These are phyloP conservation scores for Synergus laeviventris DNA, from an alignment of 2,888 invertebrate species.

Conservation along the genomic window DNA sequence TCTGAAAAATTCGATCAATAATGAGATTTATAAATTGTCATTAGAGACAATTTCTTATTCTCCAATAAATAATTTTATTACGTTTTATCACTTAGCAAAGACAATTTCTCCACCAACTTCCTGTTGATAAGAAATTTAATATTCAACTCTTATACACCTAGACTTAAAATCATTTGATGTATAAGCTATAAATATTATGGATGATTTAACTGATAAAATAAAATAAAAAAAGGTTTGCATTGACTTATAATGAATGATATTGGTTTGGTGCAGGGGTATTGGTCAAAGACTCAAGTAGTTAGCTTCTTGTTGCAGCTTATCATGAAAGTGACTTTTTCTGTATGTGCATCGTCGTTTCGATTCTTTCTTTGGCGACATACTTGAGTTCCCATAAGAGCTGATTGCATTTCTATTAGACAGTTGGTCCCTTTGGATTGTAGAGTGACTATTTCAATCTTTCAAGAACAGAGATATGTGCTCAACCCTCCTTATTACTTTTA, in stretches of 20 bases:
- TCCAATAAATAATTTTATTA: too few species aligned
- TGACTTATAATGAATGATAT: constrained; percentile 1
- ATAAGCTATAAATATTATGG: neutral
- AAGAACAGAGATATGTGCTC: constrained; percentile 13
- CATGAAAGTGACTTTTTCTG: constrained; percentile 8
- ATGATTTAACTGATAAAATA: neutral
- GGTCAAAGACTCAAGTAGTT: constrained; percentile 28
- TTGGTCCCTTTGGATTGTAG: neutral
- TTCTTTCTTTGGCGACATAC: constrained; percentile 34
- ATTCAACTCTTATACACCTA: too few species aligned
- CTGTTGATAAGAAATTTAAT: too few species aligned
- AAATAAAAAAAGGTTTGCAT: neutral
- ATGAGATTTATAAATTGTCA: too few species aligned
- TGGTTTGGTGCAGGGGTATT: neutral
- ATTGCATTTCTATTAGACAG: constrained; percentile 4
- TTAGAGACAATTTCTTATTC: too few species aligned
- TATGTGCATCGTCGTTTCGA: constrained; percentile 2
- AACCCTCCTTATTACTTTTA: constrained; percentile 23
- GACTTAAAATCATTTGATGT: too few species aligned
- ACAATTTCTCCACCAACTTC: too few species aligned
- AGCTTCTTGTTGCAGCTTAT: constrained; percentile 8
- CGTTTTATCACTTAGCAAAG: too few species aligned
- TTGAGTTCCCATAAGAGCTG: constrained; percentile 23
- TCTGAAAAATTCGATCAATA: too few species aligned
- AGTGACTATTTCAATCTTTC: neutral